Evolutionary conservation across 2,888 invertebrate genomes (phyloP), one percentile per base, ranked within the genome.

Genomic region (Ypsolopha scabrella): DNA sequence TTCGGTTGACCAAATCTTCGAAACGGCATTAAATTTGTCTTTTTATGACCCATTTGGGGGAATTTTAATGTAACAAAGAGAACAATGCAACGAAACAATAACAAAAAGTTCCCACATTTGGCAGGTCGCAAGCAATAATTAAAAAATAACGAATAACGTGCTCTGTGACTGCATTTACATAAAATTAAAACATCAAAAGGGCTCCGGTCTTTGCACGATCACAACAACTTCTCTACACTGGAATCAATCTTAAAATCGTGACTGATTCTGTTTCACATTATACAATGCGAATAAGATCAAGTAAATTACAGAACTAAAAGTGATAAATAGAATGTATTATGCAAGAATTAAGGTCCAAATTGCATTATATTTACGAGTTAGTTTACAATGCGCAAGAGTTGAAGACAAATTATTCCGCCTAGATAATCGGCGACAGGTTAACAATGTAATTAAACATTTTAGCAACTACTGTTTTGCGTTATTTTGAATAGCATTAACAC

Each of bases 361-460:
- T 2, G 24, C 39, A 39, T 39, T 39, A 39, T n/a, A 39, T n/a
- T 39, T 9, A 39, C 39, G n/a, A 39, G 9, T n/a, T 2, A n/a
- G 39, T 39, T n/a, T 39, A 6, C 9, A n/a, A 39, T n/a, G n/a
- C 1, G 39, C 39, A 39, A 24, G 13, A 53, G 49, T 51, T 59
- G 57, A 60, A 33, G 56, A 55, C 59, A 57, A 68, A 68, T 73
- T 64, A 73, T 75, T 73, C 67, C 80, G 75, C 75, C 65, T 68
- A 71, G 70, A 67, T 73, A 68, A 60, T 58, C 64, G 58, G 57
- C 64, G 59, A 66, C 65, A 64, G 64, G 63, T 68, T 60, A 60
- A n/a, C 7, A 13, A 4, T 57, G 60, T 68, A 72, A 80, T 52
- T 52, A 52, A 48, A 34, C 43, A 34, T 11, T 45, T 51, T 51